Evolutionary conservation across 2,797 vertebrate species (phyloP), one percentile per base, ranked within the genome.

Genomic region (Okamejei kenojei): DNA sequence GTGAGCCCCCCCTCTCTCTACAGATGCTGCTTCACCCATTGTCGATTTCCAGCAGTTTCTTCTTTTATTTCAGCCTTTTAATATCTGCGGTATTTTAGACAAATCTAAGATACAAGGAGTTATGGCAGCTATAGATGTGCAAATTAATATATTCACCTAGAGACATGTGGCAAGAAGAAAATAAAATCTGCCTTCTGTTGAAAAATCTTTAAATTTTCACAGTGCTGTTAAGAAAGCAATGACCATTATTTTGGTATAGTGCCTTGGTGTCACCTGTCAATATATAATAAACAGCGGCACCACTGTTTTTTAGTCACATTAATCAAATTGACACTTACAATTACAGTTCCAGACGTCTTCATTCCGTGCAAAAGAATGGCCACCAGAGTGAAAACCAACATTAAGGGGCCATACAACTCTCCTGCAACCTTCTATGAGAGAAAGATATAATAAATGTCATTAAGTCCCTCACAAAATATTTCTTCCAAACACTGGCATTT

Each of bases 341-440:
- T 99, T 92, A 99, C 97, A 0, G 99, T 99, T 82, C 97, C 98
- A 0, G 98, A 99, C 0, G 99, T 99, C 96, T 99, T 99, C 99
- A 99, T 99, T 93, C 99, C 99, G 7, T 99, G 99, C 93, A 99
- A 96, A 93, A 99, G 96, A 93, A 99, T 99, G 61, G 99, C 99
- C 90, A 99, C 99, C 95, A 99, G 95, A 0, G 98, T 99, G 95
- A 99, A 99, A 94, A 99, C 99, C 94, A 99, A 96, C 99, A 99
- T 99, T 95, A 99, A 97, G 1, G 98, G 99, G 23, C 99, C 99
- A 0, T 99, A 99, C 93, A 99, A 97, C 94, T 99, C 98, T 0
- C 98, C 98, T 11, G 98, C 98, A 1, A 99, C 97, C 96, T 99
- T 99, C 99, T 99, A 74, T 2, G 38, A 93, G 65, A 17, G 32